Conservation (phyloP, 2,797 vertebrate genomes). For the Enteromius unitaeniatus region DNA sequence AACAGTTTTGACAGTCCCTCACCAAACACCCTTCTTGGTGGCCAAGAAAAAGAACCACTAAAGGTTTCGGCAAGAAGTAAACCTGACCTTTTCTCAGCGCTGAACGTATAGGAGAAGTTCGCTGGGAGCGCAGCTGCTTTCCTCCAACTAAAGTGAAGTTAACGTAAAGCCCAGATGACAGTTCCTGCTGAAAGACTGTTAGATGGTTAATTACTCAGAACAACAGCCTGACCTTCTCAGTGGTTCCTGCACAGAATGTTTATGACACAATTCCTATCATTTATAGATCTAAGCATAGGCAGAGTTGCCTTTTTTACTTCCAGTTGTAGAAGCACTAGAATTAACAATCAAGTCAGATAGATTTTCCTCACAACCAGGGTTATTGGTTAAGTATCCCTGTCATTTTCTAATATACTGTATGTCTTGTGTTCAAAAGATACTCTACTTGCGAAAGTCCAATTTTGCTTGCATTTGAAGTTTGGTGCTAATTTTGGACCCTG, state of each 20-base stretch:
- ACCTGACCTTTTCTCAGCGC: slow-evolving; percentile 76
- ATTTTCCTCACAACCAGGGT: neutral
- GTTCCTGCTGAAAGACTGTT: slow-evolving; percentile 62
- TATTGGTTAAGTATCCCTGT: neutral
- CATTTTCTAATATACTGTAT: neutral
- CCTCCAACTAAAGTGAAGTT: slow-evolving; percentile 32
- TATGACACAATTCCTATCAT: slow-evolving; percentile 26
- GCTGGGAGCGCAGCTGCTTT: slow-evolving; percentile 50
- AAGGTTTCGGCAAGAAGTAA: slow-evolving; percentile 68
- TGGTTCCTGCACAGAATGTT: slow-evolving; percentile 40
- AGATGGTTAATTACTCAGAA: slow-evolving; percentile 71
- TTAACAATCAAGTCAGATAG: neutral
- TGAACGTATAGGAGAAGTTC: slow-evolving; percentile 62
- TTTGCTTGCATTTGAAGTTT: neutral
- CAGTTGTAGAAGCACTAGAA: neutral
- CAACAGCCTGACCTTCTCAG: slow-evolving; percentile 71
- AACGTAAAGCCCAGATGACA: slow-evolving; percentile 56
- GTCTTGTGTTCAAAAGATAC: neutral
- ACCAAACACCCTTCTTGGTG: slow-evolving; percentile 65
- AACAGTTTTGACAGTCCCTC: slow-evolving; percentile 76
- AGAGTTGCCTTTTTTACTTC: neutral
- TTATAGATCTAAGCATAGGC: slow-evolving; percentile 16
- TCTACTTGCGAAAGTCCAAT: neutral
- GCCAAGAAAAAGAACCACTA: slow-evolving; percentile 63
- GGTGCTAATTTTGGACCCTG: neutral